Base-by-base conservation (phyloP, 2,888 invertebrate genomes). In the Rhaphigaster nebulosa region DNA sequence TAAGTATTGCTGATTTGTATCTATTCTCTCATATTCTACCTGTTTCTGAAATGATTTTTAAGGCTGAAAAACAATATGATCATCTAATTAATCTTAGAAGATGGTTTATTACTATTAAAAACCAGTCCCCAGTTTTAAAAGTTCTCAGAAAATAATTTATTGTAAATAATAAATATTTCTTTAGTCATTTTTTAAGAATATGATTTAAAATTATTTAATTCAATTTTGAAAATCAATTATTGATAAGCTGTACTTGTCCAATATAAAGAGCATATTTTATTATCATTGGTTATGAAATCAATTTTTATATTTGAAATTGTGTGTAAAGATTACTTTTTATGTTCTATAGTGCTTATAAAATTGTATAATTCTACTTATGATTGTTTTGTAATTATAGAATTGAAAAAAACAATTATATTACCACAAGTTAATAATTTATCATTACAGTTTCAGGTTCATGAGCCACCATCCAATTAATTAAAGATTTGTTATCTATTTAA, bases 1-100 rank as follows among this genome's bases (percentile, higher is more conserved):
- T 94, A 18, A 93, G 94, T 41, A 93, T 94, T 91, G 95, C 94
- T 18, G 95, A 95, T 92, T 92, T 95, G 56, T 92, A 93, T 26
- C 91, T 94, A 34, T 94, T 94, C 91, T 92, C 52, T 52, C 38
- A 45, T 45, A 54, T 90, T 34, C 80, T 94, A 76, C 94, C 94
- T 23, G 92, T 94, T 45, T 94, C 93, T 91, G 93, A 93, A 92
- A 91, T 93, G 87, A 92, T 93, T 50, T 92, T 94, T 34, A 93
- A 93, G 91, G 87, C 92, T 4, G 91, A 92, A 34, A 91, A 90
- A 12, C 93, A 93, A 91, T 92, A 93, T 87, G 92, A 92, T 45
- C 23, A 45, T n/a, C 93, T 93, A 90, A 90, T 91, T 29, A 94
- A 94, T 92, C 92, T 94, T 12, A 93, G 93, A 26, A 93, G 94